These are phyloP conservation scores for Drosophila anomelani DNA, from an alignment of 2,888 invertebrate species.

Conservation along the genomic window DNA sequence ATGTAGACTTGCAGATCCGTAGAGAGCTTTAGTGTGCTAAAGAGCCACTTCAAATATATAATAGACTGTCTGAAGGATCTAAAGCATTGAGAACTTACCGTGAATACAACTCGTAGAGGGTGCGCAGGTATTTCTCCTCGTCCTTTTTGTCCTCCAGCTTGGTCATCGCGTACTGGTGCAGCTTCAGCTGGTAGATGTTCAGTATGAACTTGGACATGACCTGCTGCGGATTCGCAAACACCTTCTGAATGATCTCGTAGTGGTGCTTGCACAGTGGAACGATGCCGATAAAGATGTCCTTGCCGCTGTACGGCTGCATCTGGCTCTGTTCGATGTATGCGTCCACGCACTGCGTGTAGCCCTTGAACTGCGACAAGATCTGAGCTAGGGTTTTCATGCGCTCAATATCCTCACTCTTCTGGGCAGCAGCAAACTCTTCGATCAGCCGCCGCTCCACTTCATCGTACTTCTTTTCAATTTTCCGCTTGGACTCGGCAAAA, in stretches of 20 bases:
- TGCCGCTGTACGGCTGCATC: constrained; percentile 93
- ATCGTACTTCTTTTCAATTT: constrained; percentile 95
- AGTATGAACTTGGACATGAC: constrained; percentile 99
- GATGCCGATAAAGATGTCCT: constrained; percentile 96
- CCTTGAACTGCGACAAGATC: constrained; percentile 97
- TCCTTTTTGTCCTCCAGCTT: constrained; percentile 93
- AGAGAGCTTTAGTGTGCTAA: constrained; percentile 90
- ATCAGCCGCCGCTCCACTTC: constrained; percentile 95
- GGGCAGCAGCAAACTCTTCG: constrained; percentile 96
- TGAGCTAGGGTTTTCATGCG: constrained; percentile 97
- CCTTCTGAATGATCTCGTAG: constrained; percentile 92
- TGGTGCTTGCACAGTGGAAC: constrained; percentile 95
- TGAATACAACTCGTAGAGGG: constrained; percentile 95
- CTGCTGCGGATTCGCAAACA: constrained; percentile 97
- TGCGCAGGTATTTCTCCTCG: constrained; percentile 94
- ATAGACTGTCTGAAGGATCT: neutral
- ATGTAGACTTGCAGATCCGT: constrained; percentile 90
- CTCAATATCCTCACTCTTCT: constrained; percentile 92
- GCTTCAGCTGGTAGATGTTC: constrained; percentile 96
- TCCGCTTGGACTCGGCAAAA: constrained; percentile 93
- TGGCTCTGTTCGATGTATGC: constrained; percentile 98
- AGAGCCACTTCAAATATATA: neutral
- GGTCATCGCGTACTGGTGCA: constrained; percentile 93
- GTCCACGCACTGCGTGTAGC: constrained; percentile 97
- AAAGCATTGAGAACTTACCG: constrained; percentile 86